Evolutionary conservation across 53 echinoderm and acorn worm genomes (phyloP).

Genomic region (Apostichopus leukothele): DNA sequence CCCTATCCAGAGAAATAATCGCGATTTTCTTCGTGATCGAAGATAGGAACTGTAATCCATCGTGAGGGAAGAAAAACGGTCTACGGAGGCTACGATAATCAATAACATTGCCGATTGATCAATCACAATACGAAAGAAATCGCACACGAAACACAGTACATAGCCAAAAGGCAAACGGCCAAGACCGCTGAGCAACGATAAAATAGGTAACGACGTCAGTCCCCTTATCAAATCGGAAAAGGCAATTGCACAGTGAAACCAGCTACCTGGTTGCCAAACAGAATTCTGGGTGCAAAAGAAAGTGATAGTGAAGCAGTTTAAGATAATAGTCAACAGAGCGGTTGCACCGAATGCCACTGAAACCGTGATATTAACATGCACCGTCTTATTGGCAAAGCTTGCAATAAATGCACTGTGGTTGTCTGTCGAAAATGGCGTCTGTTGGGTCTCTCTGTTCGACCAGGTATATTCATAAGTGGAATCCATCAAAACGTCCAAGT

Average conservation of each 20-base stretch:
- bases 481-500: too few relatives aligned
- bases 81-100: neutral
- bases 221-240: constrained; percentile 6
- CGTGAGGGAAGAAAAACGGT: neutral
- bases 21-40: neutral
- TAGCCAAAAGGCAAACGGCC: constrained; percentile 8
- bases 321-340: neutral
- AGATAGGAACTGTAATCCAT: constrained; percentile 13
- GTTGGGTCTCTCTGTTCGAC: too few relatives aligned
- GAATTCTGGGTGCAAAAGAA: constrained; percentile 14
- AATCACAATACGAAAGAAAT: constrained; percentile 7
- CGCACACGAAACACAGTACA: neutral
- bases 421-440: too few relatives aligned
- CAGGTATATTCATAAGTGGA: too few relatives aligned
- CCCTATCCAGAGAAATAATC: neutral
- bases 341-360: neutral
- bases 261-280: constrained; percentile 2
- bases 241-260: constrained; percentile 7
- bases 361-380: neutral
- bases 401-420: too few relatives aligned
- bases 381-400: too few relatives aligned
- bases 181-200: neutral
- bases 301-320: neutral
- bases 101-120: neutral
- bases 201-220: neutral